Evolutionary conservation across 2,797 vertebrate species (phyloP).

Genomic region (Microctenopoma stevenorrisi): DNA sequence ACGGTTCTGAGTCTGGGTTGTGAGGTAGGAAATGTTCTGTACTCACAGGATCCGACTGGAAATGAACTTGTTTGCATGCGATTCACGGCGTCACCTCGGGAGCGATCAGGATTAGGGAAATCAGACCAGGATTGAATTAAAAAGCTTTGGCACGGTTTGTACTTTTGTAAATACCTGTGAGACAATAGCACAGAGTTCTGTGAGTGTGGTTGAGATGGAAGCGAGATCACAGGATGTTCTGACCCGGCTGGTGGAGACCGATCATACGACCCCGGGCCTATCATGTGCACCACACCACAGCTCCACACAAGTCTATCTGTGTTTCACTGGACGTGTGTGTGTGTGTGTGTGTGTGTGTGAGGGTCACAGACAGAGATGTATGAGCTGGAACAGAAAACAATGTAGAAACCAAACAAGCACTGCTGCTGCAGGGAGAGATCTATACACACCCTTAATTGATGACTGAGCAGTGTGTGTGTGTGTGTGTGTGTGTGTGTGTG

Average conservation of each 20-base stretch:
- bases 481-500: slow-evolving; percentile 48
- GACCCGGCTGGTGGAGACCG: not conserved
- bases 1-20: slow-evolving; percentile 12
- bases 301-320: not conserved
- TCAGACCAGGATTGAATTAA: not conserved
- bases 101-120: not conserved
- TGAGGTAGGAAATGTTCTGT: slow-evolving; percentile 19
- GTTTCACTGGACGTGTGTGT: slow-evolving; percentile 27
- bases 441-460: slow-evolving; percentile 69
- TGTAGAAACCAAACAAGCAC: slow-evolving; percentile 72
- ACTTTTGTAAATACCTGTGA: not conserved
- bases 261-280: too few species aligned
- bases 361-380: slow-evolving; percentile 66
- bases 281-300: too few species aligned
- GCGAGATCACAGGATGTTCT: not conserved
- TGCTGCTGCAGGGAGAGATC: slow-evolving; percentile 68
- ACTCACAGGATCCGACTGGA: not conserved
- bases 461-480: slow-evolving; percentile 35
- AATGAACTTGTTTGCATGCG: not conserved
- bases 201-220: not conserved
- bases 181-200: not conserved
- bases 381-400: slow-evolving; percentile 72
- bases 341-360: slow-evolving; percentile 25
- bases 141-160: not conserved
- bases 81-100: not conserved